Conservation (phyloP, 1,140 invertebrate species). For the Eupeodes corollae region DNA sequence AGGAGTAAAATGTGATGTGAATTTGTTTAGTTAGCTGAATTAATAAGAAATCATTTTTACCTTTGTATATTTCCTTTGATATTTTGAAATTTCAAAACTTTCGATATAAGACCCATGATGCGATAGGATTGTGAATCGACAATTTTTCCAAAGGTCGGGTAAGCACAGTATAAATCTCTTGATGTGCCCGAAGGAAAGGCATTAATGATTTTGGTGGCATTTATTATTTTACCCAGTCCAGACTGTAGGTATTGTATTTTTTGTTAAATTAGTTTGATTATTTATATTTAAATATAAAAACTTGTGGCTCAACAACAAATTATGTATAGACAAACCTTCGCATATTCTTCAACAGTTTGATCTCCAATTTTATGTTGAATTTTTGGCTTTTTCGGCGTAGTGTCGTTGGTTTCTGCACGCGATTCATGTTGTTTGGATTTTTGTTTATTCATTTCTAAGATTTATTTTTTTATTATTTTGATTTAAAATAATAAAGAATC, state of each 20-base stretch:
- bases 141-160: slow-evolving; percentile 52
- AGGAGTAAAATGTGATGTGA: neutral
- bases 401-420: too few relatives aligned
- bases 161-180: slow-evolving; percentile 57
- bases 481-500: too few relatives aligned
- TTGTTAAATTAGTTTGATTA: slow-evolving; percentile 4
- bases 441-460: too few relatives aligned
- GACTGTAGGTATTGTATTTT: slow-evolving; percentile 41
- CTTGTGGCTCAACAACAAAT: too few relatives aligned
- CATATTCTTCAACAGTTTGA: slow-evolving; percentile 21
- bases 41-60: slow-evolving; percentile 2
- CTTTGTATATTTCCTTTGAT: slow-evolving; percentile 47
- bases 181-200: slow-evolving; percentile 53
- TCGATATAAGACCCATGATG: slow-evolving; percentile 43
- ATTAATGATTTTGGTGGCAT: slow-evolving; percentile 55
- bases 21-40: neutral
- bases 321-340: slow-evolving; percentile 17
- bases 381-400: neutral
- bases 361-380: neutral
- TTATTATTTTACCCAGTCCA: slow-evolving; percentile 45
- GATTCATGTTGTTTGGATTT: too few relatives aligned
- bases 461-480: too few relatives aligned
- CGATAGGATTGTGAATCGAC: slow-evolving; percentile 46
- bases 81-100: slow-evolving; percentile 47
- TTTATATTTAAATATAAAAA: slow-evolving; percentile 8